Percentiles rank a stretch among this genome's conserved stretches.
phyloP scores from a whole-genome alignment of 30 jellyfish, hydroid and myxozoan species.

The Haliclystus octoradiatus region DNA sequence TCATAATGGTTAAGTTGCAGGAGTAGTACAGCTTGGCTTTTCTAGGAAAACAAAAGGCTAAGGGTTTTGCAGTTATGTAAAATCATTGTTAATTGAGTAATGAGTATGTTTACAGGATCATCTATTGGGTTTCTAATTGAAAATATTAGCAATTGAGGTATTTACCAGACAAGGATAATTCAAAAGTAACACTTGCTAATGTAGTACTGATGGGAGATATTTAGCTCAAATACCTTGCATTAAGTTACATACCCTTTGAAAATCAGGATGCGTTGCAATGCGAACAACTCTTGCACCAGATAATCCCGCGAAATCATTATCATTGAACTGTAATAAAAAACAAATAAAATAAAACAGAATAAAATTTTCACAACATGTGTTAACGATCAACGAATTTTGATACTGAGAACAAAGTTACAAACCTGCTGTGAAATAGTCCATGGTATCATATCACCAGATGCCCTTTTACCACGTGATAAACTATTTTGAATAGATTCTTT shows the following conservation, averaged over 20 bases:
- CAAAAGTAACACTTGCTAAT: not conserved
- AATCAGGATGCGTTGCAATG: conserved; percentile 99
- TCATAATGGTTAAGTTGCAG: too few relatives aligned
- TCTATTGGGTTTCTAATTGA: too few relatives aligned
- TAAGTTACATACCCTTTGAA: conserved; percentile 64
- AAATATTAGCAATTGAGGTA: too few relatives aligned
- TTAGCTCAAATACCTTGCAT: not conserved
- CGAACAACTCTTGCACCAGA: conserved; percentile 97
- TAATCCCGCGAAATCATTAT: conserved; percentile 76
- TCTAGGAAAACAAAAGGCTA: too few relatives aligned
- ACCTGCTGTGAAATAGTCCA: conserved; percentile 98
- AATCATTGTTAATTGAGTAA: too few relatives aligned
- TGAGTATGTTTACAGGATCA: too few relatives aligned
- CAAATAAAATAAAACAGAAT: not conserved
- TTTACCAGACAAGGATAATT: too few relatives aligned
- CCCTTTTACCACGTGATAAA: conserved; percentile 88
- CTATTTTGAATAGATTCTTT: conserved; percentile 66
- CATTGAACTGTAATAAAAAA: conserved; percentile 52
- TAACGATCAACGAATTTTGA: not conserved
- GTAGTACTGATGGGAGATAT: not conserved
- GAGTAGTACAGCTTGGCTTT: too few relatives aligned
- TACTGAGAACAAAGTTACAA: not conserved
- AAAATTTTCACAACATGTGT: not conserved
- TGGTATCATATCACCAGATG: conserved; percentile 95
- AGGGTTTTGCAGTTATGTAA: too few relatives aligned